Base-by-base conservation (phyloP, 1,140 invertebrate genomes). In the Physella acuta region DNA sequence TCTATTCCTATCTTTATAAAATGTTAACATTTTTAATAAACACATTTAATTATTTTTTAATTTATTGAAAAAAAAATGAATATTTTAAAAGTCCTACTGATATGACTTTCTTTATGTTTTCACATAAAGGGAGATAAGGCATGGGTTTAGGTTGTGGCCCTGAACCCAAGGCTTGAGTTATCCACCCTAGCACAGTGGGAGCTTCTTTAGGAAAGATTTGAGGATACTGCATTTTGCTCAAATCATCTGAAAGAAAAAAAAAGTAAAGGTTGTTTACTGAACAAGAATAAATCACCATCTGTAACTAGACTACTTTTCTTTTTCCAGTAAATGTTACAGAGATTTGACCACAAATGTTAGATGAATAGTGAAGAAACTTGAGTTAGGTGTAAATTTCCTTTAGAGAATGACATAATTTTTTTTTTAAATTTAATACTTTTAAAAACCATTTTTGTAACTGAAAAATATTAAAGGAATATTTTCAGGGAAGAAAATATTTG, bases 81-180 rank as follows among this genome's bases (percentile, higher is more conserved):
- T n/a, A n/a, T n/a, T n/a, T n/a, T n/a, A n/a, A 44, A 8, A 44
- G 44, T 74, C 86, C 85, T 81, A 92, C 88, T 79, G 91, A 89
- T 63, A 93, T 86, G 51, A 94, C 85, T 85, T 92, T 89, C 71
- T 87, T 89, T 0, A 91, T 91, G 71, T 86, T 87, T n/a, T 85
- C 85, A 86, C 93, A 94, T 60, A 77, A 67, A 34, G 82, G 79
- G 60, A 88, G 87, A 82, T 90, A 92, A 0, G 91, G 92, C 82
- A 92, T 93, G 2, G 89, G 86, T 1, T 49, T 49, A 17, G 73
- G 52, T 73, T 75, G 11, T 82, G 86, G 78, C 20, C 82, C 84
- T 24, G 85, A 78, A 55, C 85, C 85, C 31, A 94, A 75, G 49
- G 92, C 85, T n/a, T 87, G 81, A 73, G 90, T 88, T 65, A 95